Percentiles rank a stretch among this genome's conserved stretches.
Evolutionary conservation across 2,888 invertebrate species (phyloP).

Genomic region (Zonitis immaculata): DNA sequence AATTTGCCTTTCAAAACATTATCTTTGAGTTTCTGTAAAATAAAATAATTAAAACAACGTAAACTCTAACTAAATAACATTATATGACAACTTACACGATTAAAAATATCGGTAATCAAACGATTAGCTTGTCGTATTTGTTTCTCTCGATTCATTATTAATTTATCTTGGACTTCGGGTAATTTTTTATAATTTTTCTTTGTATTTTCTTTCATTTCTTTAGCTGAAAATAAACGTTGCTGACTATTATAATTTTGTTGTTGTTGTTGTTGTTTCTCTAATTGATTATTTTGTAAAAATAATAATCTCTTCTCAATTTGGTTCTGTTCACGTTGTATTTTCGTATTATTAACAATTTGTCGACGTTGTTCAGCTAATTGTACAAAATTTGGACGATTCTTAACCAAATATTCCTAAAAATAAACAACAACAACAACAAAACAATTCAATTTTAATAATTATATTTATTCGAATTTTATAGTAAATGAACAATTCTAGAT

Average conservation of each 20-base stretch:
- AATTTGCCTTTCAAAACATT: constrained; percentile 62
- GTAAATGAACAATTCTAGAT: not conserved
- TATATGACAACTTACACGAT: constrained; percentile 57
- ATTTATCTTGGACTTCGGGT: constrained; percentile 66
- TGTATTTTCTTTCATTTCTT: constrained; percentile 58
- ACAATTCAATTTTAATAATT: constrained; percentile 18
- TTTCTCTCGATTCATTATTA: constrained; percentile 57
- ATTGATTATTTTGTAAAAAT: constrained; percentile 28
- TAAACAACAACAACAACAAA: constrained; percentile 49
- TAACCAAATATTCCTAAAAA: constrained; percentile 68
- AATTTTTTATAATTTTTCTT: constrained; percentile 62
- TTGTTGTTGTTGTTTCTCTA: constrained; percentile 10
- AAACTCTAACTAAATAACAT: constrained; percentile 7
- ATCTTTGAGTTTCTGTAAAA: constrained; percentile 62
- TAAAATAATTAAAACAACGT: not conserved
- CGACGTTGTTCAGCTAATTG: constrained; percentile 54
- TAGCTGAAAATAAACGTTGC: constrained; percentile 34
- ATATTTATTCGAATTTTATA: too few species aligned
- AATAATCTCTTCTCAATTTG: constrained; percentile 46
- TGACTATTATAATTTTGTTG: too few species aligned
- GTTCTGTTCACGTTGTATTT: constrained; percentile 39
- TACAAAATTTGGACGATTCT: constrained; percentile 68
- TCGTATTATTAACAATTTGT: constrained; percentile 25
- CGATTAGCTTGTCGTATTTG: constrained; percentile 60
- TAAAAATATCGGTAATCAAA: constrained; percentile 71